These are phyloP conservation scores for Columba guinea DNA, from an alignment of 2,797 vertebrate species.

Conservation along the genomic window DNA sequence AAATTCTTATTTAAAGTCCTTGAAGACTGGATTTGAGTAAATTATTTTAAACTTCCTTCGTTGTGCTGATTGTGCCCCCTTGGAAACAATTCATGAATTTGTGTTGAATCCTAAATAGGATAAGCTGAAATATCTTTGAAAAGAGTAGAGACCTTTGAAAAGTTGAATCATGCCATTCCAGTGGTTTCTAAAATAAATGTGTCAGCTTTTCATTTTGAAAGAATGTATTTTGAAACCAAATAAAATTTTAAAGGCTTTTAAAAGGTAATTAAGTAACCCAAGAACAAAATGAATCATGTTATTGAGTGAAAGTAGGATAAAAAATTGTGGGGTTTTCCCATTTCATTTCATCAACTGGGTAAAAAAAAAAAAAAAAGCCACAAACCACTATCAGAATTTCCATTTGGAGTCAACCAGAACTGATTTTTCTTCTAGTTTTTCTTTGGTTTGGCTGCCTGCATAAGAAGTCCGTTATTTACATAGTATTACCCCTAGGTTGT, in stretches of 20 bases:
- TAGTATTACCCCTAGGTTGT: not conserved
- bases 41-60: not conserved
- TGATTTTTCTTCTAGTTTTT: not conserved
- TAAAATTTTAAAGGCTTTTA: not conserved
- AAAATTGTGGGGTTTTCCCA: not conserved
- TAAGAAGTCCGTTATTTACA: not conserved
- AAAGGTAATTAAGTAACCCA: not conserved
- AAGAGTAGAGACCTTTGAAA: not conserved
- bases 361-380: not conserved
- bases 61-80: not conserved
- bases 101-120: not conserved
- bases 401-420: not conserved
- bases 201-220: conserved; percentile 17
- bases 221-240: conserved; percentile 1
- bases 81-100: not conserved
- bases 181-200: not conserved
- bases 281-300: not conserved
- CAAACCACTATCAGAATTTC: not conserved
- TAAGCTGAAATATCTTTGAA: not conserved
- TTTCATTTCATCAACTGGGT: not conserved
- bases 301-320: not conserved
- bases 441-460: not conserved
- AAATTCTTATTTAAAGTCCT: conserved; percentile 58
- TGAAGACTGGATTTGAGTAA: not conserved
- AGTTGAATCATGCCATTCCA: not conserved